Evolutionary conservation across 1,140 invertebrate genomes (phyloP).

Genomic region (Brachystomella parvula): DNA sequence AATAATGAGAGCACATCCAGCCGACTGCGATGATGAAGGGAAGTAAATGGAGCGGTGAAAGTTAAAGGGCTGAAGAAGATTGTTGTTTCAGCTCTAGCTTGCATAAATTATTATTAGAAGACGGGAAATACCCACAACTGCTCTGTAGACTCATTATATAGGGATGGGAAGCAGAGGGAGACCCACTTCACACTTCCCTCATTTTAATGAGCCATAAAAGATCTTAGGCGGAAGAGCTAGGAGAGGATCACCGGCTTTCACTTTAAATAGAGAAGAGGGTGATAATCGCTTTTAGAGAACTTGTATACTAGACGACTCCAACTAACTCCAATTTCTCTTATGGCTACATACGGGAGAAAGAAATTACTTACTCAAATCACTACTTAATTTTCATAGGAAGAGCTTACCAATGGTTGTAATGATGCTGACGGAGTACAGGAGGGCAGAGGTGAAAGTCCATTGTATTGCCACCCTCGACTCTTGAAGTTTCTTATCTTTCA

Average conservation of each 20-base stretch:
- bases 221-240: not conserved
- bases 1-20: not conserved
- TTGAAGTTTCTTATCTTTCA: slow-evolving; percentile 49
- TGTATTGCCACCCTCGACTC: slow-evolving; percentile 44
- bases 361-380: not conserved
- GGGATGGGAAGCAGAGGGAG: not conserved
- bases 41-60: too few species aligned
- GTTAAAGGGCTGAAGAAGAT: not conserved
- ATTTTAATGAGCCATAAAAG: not conserved
- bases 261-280: not conserved
- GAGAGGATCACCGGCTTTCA: not conserved
- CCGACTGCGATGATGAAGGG: too few species aligned
- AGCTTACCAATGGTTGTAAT: slow-evolving; percentile 71
- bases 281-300: not conserved
- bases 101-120: not conserved
- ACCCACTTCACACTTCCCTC: not conserved
- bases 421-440: slow-evolving; percentile 72
- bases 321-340: too few species aligned
- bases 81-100: not conserved
- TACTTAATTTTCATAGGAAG: too few species aligned
- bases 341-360: not conserved
- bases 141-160: not conserved
- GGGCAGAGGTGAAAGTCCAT: slow-evolving; percentile 69
- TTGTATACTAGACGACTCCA: too few species aligned
- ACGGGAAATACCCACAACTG: not conserved